These are phyloP conservation scores for Gephyroberyx darwinii DNA, from an alignment of 2,797 vertebrate species.

Conservation along the genomic window DNA sequence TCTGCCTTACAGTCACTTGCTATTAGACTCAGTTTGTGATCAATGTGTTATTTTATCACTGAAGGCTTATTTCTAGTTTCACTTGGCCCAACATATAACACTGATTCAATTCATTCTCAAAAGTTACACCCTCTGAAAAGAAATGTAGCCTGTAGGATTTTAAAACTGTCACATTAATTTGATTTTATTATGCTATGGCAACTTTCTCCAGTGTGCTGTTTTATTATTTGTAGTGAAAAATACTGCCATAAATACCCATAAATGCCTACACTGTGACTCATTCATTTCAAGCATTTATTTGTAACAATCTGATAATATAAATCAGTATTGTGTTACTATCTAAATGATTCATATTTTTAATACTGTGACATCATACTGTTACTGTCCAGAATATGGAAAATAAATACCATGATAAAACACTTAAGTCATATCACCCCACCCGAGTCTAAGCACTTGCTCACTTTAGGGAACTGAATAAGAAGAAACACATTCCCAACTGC, in stretches of 20 bases:
- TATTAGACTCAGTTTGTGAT: conserved; percentile 19
- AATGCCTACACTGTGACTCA: not conserved
- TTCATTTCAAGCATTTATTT: not conserved
- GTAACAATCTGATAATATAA: conserved; percentile 3
- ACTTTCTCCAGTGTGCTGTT: not conserved
- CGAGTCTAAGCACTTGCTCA: not conserved
- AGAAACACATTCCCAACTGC: not conserved
- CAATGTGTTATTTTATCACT: conserved; percentile 40
- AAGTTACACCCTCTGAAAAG: not conserved
- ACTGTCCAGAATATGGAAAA: not conserved
- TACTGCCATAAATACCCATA: not conserved
- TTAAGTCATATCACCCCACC: not conserved
- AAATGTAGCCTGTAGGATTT: too few relatives aligned
- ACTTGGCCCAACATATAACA: conserved; percentile 15
- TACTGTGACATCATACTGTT: too few relatives aligned
- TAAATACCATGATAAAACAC: not conserved
- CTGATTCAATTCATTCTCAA: conserved; percentile 1
- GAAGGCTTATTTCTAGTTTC: conserved; percentile 29
- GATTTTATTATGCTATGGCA: too few relatives aligned
- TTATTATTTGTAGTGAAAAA: not conserved
- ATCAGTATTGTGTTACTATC: not conserved
- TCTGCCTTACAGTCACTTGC: not conserved
- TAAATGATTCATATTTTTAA: too few relatives aligned
- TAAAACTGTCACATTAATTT: not conserved
- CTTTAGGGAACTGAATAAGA: not conserved